Evolutionary conservation across 2,888 invertebrate species (phyloP).

Genomic region (Brachypalpus laphriformis): DNA sequence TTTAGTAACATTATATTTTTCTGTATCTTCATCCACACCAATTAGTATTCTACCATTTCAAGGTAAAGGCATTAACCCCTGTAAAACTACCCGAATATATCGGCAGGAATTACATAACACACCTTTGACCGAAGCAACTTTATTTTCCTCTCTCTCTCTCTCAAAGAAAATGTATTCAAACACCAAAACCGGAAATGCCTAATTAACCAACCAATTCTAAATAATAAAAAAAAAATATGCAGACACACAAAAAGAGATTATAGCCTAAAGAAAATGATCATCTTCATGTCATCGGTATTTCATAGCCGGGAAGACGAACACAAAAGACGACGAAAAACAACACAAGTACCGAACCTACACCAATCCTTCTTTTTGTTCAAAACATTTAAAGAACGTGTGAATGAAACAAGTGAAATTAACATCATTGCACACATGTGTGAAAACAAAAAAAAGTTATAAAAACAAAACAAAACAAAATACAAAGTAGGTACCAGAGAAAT

Average conservation of each 20-base stretch:
- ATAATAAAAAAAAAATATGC: not conserved
- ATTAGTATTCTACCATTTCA: conserved; percentile 21
- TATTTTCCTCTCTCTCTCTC: not conserved
- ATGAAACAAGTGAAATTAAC: conserved; percentile 47
- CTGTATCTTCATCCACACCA: not conserved
- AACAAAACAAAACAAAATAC: conserved; percentile 16
- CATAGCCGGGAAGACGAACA: conserved; percentile 19
- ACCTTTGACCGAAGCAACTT: not conserved
- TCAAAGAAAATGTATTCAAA: not conserved
- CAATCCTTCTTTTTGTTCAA: conserved; percentile 26
- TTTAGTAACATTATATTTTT: too few relatives aligned
- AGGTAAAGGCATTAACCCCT: conserved; percentile 44
- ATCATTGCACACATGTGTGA: conserved; percentile 28
- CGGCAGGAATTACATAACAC: conserved; percentile 10
- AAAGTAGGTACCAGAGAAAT: conserved; percentile 21
- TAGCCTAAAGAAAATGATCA: conserved; percentile 8
- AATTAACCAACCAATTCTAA: conserved; percentile 16
- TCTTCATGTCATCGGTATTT: conserved; percentile 23
- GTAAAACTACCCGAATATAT: not conserved
- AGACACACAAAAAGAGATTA: conserved; percentile 3
- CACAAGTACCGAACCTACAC: conserved; percentile 54
- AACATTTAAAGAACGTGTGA: conserved; percentile 23
- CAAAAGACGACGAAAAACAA: conserved; percentile 3
- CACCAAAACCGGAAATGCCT: conserved; percentile 52
- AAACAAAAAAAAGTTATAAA: conserved; percentile 22